A percentile compares a stretch with the other conserved stretches of the same genome.
These are phyloP conservation scores for Lycorma delicatula DNA, from an alignment of 1,140 invertebrate genomes.

Conservation along the genomic window DNA sequence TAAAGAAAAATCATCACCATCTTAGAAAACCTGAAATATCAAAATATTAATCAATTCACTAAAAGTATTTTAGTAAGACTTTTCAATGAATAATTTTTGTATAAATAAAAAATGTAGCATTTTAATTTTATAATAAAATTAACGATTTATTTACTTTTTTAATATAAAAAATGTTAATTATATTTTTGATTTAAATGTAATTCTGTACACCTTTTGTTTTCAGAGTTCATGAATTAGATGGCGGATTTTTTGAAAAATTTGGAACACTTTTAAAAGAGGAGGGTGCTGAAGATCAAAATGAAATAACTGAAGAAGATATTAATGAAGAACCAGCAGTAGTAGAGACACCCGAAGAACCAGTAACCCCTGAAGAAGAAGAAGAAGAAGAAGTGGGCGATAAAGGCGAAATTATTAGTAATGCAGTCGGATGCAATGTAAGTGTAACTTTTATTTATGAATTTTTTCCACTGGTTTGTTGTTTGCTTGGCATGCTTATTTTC, in stretches of 20 bases:
- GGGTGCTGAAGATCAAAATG: slow-evolving; percentile 19
- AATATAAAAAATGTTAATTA: too few species aligned
- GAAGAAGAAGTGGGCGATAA: slow-evolving; percentile 32
- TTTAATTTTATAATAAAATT: too few species aligned
- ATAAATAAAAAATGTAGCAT: too few species aligned
- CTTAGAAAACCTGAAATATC: too few species aligned
- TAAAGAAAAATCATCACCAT: too few species aligned
- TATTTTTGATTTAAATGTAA: not conserved
- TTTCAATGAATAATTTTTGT: too few species aligned
- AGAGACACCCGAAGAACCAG: slow-evolving; percentile 2
- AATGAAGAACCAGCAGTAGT: too few species aligned
- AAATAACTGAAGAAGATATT: slow-evolving; percentile 15
- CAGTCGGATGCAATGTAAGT: not conserved
- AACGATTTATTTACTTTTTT: too few species aligned
- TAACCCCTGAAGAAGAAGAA: slow-evolving; percentile 10
- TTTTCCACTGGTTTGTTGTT: too few species aligned
- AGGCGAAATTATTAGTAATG: slow-evolving; percentile 27
- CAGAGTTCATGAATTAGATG: slow-evolving; percentile 67
- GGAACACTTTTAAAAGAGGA: slow-evolving; percentile 61
- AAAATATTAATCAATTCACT: too few species aligned
- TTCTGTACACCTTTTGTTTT: slow-evolving; percentile 29
- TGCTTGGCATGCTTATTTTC: too few species aligned
- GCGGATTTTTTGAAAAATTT: slow-evolving; percentile 71
- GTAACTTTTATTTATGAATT: not conserved
- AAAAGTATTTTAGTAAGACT: too few species aligned